These are phyloP conservation scores for Exaiptasia diaphana DNA, from an alignment of 64 coral and sea anemone genomes.

Conservation along the genomic window DNA sequence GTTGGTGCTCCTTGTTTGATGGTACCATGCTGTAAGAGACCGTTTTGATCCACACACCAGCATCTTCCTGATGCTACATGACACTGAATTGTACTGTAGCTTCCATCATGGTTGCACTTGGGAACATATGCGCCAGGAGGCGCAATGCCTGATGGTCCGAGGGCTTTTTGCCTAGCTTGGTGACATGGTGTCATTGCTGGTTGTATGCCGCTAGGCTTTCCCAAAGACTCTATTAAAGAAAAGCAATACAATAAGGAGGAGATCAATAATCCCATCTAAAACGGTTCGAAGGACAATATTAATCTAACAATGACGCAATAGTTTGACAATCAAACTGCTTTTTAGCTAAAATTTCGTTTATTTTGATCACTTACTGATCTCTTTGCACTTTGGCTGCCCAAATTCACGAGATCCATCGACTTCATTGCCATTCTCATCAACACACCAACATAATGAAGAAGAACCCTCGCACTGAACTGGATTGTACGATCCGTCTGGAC, in stretches of 20 bases:
- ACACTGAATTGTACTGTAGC: conserved; percentile 30
- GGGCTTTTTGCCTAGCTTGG: conserved; percentile 2
- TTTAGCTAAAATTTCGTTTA: not conserved
- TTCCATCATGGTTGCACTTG: conserved; percentile 19
- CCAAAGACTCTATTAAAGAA: not conserved
- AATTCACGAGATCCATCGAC: conserved; percentile 14
- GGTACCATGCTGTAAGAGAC: conserved; percentile 18
- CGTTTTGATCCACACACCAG: conserved; percentile 51
- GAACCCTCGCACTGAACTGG: conserved; percentile 45
- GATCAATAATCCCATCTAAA: no score
- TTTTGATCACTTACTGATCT: conserved; percentile 18
- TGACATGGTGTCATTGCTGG: not conserved
- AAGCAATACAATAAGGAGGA: not conserved
- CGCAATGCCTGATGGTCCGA: conserved; percentile 24
- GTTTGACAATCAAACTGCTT: not conserved
- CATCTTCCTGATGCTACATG: conserved; percentile 40
- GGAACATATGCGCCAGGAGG: conserved; percentile 49
- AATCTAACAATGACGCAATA: not conserved
- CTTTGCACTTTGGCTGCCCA: conserved; percentile 34
- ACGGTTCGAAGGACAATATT: no score
- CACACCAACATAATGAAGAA: conserved; percentile 38
- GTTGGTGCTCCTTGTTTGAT: not conserved
- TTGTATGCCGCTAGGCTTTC: not conserved
- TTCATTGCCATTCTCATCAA: conserved; percentile 26
- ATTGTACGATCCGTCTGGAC: conserved; percentile 41